phyloP scores from a whole-genome alignment of 2,888 invertebrate genomes.

The Dysmachus trigonus region DNA sequence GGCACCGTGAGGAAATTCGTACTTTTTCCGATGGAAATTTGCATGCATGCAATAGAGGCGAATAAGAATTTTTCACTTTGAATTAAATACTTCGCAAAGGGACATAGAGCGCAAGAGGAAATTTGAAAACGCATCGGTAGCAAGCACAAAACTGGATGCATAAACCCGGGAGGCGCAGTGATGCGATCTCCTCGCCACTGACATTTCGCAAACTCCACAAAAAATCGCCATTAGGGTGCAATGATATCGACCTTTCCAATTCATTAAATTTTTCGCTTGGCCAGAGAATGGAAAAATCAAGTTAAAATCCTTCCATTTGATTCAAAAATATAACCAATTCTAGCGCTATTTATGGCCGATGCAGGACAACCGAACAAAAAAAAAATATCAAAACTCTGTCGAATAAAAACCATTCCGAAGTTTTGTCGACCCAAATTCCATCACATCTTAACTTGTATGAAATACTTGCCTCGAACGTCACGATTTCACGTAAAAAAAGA shows the following conservation, averaged over 20 bases:
- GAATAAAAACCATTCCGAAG: not conserved
- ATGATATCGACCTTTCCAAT: not conserved
- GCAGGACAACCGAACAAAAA: too few relatives aligned
- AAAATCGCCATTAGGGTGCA: constrained; percentile 9
- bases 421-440: constrained; percentile 47
- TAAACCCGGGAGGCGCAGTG: not conserved
- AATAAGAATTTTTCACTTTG: not conserved
- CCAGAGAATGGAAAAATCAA: not conserved
- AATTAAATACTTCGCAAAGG: not conserved
- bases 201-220: not conserved
- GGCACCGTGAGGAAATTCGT: not conserved
- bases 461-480: not conserved
- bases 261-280: not conserved
- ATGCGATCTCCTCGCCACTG: not conserved
- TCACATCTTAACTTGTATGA: not conserved
- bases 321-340: not conserved
- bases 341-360: not conserved
- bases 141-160: not conserved
- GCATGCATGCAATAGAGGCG: not conserved
- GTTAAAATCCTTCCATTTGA: not conserved
- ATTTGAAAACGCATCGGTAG: not conserved
- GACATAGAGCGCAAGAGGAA: not conserved
- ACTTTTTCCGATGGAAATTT: not conserved
- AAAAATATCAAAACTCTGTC: not conserved
- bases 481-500: not conserved